Evolutionary conservation across 2,113 vertebrate genomes (phyloP).

Genomic region (Python bivittatus): DNA sequence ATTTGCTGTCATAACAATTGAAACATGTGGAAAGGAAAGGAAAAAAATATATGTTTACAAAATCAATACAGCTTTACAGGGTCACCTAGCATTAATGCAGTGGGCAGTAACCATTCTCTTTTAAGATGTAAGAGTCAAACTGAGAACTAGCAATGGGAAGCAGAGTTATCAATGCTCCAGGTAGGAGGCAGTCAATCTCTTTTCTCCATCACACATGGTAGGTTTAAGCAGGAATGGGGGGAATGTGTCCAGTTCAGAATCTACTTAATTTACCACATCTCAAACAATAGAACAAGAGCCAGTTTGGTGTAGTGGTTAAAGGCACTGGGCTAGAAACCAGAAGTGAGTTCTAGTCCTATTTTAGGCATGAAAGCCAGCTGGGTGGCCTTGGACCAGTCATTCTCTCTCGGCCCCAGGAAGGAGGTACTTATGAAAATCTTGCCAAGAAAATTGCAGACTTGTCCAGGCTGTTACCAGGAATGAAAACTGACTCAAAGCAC

Average conservation of each 20-base stretch:
- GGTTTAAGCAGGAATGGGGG: background rate
- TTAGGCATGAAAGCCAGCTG: background rate
- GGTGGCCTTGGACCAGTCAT: background rate
- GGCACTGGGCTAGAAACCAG: background rate
- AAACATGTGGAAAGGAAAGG: background rate
- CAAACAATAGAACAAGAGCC: background rate
- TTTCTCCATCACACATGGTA: background rate
- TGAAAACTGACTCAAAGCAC: background rate
- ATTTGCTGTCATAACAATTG: background rate
- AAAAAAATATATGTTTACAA: background rate
- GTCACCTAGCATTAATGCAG: background rate
- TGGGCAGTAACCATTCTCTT: background rate
- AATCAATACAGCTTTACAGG: background rate
- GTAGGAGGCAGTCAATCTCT: background rate
- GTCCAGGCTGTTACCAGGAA: background rate
- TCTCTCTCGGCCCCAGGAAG: background rate
- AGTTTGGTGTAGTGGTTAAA: background rate
- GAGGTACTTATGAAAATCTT: background rate
- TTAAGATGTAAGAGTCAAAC: background rate
- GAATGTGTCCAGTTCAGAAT: background rate
- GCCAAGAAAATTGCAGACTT: background rate
- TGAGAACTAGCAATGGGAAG: background rate
- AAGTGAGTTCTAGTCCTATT: background rate
- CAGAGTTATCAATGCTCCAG: background rate
- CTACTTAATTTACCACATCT: background rate